Conservation (phyloP, 2,113 vertebrate genomes). For the Loxodonta africana region DNA sequence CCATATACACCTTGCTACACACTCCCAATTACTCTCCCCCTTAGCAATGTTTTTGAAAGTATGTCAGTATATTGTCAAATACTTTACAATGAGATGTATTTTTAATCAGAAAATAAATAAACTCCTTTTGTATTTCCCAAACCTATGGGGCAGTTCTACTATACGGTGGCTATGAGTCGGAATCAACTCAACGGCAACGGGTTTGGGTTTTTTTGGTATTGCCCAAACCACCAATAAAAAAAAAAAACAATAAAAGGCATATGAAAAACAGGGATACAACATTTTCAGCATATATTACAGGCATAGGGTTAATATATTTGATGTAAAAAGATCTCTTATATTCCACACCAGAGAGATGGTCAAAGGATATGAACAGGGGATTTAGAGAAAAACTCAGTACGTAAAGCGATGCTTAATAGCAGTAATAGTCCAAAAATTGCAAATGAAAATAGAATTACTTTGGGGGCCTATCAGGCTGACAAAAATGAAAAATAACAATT, state of each 20-base stretch:
- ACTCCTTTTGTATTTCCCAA: not conserved
- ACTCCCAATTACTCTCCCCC: no score
- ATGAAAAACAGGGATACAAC: not conserved
- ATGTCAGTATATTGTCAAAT: slow-evolving; percentile 21
- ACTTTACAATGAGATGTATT: not conserved
- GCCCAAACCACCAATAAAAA: not conserved
- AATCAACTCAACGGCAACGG: no score
- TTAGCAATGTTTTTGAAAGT: not conserved
- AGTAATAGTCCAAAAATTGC: slow-evolving; percentile 44
- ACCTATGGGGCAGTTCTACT: not conserved
- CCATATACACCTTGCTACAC: no score
- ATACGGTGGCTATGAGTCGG: no score
- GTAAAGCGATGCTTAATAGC: not conserved
- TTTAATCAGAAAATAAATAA: slow-evolving; percentile 37
- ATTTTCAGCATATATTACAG: not conserved
- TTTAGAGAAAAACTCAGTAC: slow-evolving; percentile 31
- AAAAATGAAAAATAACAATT: slow-evolving; percentile 45
- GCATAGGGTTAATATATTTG: slow-evolving; percentile 5
- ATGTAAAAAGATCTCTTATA: slow-evolving; percentile 2
- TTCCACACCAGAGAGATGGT: not conserved
- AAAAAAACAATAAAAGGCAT: not conserved
- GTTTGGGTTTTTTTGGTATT: not conserved
- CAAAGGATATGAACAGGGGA: not conserved
- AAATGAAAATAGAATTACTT: slow-evolving; percentile 56
- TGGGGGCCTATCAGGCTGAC: not conserved